These are phyloP conservation scores for Nyctibius bracteatus DNA, from an alignment of 2,113 vertebrate species.

Conservation along the genomic window DNA sequence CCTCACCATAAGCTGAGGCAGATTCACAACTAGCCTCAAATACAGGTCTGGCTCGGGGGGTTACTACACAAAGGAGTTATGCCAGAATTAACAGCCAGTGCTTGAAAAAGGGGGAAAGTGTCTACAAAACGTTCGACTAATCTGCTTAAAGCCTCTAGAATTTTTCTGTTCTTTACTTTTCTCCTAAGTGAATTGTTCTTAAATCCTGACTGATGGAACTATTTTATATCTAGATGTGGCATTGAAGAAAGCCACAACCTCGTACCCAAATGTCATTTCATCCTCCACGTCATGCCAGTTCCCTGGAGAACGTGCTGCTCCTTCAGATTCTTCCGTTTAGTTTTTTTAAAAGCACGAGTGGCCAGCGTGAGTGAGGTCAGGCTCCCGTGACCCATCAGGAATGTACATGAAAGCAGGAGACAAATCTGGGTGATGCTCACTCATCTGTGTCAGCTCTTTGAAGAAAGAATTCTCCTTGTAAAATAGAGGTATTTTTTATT, in stretches of 20 bases:
- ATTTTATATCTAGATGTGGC: background rate
- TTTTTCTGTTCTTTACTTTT: background rate
- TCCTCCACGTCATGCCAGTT: background rate
- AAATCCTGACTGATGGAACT: background rate
- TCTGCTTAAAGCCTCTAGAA: background rate
- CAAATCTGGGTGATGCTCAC: constrained; percentile 12
- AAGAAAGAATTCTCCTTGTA: background rate
- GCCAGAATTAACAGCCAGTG: background rate
- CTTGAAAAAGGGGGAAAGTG: background rate
- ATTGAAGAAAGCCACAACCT: background rate
- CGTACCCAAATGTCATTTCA: background rate
- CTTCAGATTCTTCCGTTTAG: background rate
- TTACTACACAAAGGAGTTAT: background rate
- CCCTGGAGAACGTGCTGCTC: background rate
- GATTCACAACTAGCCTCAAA: background rate
- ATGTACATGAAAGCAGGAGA: background rate
- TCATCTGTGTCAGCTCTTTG: background rate
- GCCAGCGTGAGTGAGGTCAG: background rate
- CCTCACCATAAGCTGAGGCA: background rate
- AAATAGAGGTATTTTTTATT: background rate
- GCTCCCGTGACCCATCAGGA: background rate
- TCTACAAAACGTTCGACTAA: background rate
- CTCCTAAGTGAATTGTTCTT: background rate
- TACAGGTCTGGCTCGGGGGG: background rate
- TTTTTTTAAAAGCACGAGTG: background rate